Base-by-base conservation (phyloP, 2,797 vertebrate genomes). In the Pelobates cultripes region DNA sequence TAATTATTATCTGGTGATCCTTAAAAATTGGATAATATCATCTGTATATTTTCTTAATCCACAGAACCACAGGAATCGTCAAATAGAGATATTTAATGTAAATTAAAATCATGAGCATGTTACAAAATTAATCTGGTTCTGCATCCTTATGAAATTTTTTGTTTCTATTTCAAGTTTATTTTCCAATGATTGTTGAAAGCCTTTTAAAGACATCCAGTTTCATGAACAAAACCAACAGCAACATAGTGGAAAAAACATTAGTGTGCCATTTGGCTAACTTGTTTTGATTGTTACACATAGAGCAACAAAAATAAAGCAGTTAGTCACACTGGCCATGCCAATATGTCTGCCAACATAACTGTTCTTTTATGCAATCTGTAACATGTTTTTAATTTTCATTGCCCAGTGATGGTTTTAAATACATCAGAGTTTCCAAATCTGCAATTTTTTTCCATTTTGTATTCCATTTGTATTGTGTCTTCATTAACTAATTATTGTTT, bases 281-380 rank as follows among this genome's bases (percentile, higher is more conserved):
- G 45, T 70, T 70, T 75, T 75, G 75, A 47, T 75, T 75, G 68
- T 75, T 70, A 55, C 45, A 66, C 70, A 80, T 43, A 73, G 42
- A 78, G 77, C 69, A 79, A 79, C 43, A 45, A 81, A 70, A 74
- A 76, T 40, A 70, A 70, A 45, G 42, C 63, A 81, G 66, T 70
- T 71, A 63, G 15, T 70, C 57, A 68, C 44, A 76, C 57, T 71
- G 79, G 15, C 67, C 53, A 71, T 70, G 73, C 73, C 53, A 81
- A 81, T 71, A 43, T 70, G 57, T 76, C 79, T 76, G 79, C 79
- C 73, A 81, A 76, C 53, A 4, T 76, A 81, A 75, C 43, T 70
- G 57, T 43, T 75, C 40, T 42, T 47, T 51, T 70, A 63, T n/a
- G 44, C 73, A 68, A 81, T 81, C 79, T 81, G 73, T 81, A 81